Conservation (phyloP, 1,140 invertebrate species). For the Penaeus vannamei region DNA sequence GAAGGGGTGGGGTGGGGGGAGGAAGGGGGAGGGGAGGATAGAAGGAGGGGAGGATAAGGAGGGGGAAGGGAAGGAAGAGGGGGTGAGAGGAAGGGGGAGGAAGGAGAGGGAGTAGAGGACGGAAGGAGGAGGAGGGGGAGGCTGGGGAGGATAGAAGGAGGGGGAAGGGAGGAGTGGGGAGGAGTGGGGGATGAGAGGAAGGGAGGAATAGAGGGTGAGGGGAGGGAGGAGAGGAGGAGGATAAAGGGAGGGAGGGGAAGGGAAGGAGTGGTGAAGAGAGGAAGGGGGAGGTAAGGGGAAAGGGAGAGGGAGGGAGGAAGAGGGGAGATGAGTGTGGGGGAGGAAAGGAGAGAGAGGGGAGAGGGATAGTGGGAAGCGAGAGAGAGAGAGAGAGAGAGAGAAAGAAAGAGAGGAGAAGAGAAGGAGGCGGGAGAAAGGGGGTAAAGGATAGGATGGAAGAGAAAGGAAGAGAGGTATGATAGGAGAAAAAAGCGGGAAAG, state of each 20-base stretch:
- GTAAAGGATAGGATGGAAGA: neutral
- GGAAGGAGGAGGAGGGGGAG: neutral
- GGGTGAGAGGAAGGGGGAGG: no score
- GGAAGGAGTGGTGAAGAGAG: no score
- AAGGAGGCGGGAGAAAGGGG: neutral
- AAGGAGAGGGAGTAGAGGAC: neutral
- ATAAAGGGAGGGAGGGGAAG: neutral
- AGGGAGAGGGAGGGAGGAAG: neutral
- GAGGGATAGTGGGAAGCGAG: no score
- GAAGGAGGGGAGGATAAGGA: no score
- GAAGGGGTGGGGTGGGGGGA: no score
- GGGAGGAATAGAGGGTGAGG: neutral
- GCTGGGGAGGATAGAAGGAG: no score
- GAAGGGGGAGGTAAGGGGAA: neutral
- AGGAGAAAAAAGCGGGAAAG: conserved; percentile 4
- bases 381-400: no score
- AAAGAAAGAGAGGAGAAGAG: neutral
- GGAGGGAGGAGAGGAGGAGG: neutral
- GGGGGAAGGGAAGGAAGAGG: no score
- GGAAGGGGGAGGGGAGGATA: neutral
- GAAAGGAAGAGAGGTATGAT: neutral
- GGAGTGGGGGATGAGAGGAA: no score
- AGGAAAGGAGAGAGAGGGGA: neutral
- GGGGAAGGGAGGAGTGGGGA: no score
- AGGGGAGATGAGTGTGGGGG: neutral